Conservation (phyloP, 2,113 vertebrate species). For the Cyprinodon tularosa region DNA sequence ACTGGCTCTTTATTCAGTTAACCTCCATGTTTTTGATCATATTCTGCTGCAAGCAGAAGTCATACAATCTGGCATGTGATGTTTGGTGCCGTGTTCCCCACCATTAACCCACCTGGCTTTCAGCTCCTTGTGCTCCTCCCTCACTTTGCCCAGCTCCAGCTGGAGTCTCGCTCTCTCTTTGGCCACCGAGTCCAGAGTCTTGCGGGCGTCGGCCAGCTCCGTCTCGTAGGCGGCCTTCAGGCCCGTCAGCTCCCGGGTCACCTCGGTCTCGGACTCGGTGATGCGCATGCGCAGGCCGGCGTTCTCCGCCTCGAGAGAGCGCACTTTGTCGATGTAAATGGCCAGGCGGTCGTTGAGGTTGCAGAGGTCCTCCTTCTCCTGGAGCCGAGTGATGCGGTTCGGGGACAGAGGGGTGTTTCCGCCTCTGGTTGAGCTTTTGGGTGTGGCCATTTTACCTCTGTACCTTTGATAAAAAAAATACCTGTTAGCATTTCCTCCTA, state of each 20-base stretch:
- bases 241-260: slow-evolving; percentile 91
- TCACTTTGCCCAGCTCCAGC: slow-evolving; percentile 92
- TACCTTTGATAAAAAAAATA: slow-evolving; percentile 1
- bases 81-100: no score
- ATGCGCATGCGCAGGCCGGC: slow-evolving; percentile 91
- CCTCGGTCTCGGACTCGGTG: slow-evolving; percentile 95
- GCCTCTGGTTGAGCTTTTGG: slow-evolving; percentile 82
- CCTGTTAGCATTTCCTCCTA: neutral
- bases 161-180: slow-evolving; percentile 94
- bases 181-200: slow-evolving; percentile 97
- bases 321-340: slow-evolving; percentile 95
- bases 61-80: no score
- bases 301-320: slow-evolving; percentile 93
- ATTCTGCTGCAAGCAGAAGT: no score
- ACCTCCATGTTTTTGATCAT: no score
- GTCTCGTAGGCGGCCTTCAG: slow-evolving; percentile 94
- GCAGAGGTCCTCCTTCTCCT: slow-evolving; percentile 96
- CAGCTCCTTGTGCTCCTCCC: slow-evolving; percentile 93
- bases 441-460: slow-evolving; percentile 84
- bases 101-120: slow-evolving; percentile 86
- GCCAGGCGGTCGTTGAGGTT: slow-evolving; percentile 97
- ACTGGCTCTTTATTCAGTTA: no score
- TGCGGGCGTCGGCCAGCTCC: slow-evolving; percentile 93
- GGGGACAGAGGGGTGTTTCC: slow-evolving; percentile 82
- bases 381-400: slow-evolving; percentile 94